phyloP scores from a whole-genome alignment of 2,113 vertebrate species.

The Phaetusa simplex region DNA sequence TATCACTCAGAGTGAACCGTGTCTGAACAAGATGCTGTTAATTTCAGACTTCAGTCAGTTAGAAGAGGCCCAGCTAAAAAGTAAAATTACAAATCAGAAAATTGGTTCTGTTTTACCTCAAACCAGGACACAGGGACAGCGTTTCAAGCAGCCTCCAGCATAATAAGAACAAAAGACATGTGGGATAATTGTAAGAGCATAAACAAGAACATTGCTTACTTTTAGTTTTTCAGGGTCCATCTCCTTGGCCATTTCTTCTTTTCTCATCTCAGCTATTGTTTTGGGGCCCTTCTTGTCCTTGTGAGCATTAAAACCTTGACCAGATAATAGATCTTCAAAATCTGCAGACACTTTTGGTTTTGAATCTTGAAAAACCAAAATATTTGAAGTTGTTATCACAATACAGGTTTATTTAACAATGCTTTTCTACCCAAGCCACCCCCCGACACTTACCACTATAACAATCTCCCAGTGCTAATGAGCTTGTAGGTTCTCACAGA shows the following conservation, averaged over 20 bases:
- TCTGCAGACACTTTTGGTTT: conserved; percentile 85
- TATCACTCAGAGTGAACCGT: no score
- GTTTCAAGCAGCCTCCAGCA: background rate
- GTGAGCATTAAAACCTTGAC: conserved; percentile 93
- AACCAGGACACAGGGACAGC: no score
- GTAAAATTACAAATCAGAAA: no score
- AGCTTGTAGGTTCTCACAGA: background rate
- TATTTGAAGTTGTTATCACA: background rate
- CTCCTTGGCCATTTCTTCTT: conserved; percentile 99
- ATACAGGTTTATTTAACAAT: background rate
- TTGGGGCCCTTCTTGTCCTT: conserved; percentile 94
- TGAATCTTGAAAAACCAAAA: conserved; percentile 72
- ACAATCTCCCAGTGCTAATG: background rate
- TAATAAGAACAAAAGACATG: rapidly evolving
- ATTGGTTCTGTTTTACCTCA: no score
- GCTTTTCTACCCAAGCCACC: background rate
- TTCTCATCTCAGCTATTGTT: conserved; percentile 99
- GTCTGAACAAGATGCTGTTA: no score
- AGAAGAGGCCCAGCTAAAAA: no score
- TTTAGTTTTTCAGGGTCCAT: conserved; percentile 99
- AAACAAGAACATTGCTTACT: conserved; percentile 67
- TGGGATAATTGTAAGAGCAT: background rate
- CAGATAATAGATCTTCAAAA: conserved; percentile 94
- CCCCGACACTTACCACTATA: background rate
- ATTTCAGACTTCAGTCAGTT: no score